These are phyloP conservation scores for Furcifer pardalis DNA, from an alignment of 2,797 vertebrate species.

Conservation along the genomic window DNA sequence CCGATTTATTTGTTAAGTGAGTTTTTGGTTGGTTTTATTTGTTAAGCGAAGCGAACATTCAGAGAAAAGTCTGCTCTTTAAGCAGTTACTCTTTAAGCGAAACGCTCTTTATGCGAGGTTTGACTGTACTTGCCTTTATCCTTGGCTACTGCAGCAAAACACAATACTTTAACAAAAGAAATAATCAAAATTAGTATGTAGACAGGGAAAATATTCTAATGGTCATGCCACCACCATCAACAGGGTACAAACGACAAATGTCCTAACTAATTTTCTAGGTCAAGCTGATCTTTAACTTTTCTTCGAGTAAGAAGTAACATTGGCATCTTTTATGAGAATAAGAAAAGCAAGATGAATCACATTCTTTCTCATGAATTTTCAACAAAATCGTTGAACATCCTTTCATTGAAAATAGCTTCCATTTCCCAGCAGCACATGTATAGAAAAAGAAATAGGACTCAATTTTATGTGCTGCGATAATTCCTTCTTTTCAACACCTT, in stretches of 20 bases:
- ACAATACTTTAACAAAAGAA: neutral
- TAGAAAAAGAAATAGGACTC: constrained; percentile 22
- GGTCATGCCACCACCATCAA: neutral
- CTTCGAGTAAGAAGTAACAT: constrained; percentile 33
- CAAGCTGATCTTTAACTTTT: constrained; percentile 18
- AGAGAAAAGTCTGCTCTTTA: too few relatives aligned
- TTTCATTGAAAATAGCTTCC: constrained; percentile 42
- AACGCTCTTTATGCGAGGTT: too few relatives aligned
- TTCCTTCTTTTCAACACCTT: constrained; percentile 11
- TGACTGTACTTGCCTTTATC: neutral
- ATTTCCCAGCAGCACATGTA: neutral
- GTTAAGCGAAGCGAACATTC: too few relatives aligned
- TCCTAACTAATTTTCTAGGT: constrained; percentile 28
- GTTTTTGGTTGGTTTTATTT: too few relatives aligned
- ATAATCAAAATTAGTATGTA: neutral
- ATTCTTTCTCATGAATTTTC: constrained; percentile 25
- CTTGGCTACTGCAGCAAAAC: neutral
- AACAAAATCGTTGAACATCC: constrained; percentile 43
- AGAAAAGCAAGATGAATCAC: neutral
- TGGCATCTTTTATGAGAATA: constrained; percentile 20
- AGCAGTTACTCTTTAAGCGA: too few relatives aligned
- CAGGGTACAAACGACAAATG: neutral
- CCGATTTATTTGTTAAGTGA: too few relatives aligned
- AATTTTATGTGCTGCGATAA: constrained; percentile 25
- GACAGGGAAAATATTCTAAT: neutral